Percentiles rank a stretch among this genome's conserved stretches.
Conservation (phyloP, 2,888 invertebrate genomes). For the Metacarcinus magister region DNA sequence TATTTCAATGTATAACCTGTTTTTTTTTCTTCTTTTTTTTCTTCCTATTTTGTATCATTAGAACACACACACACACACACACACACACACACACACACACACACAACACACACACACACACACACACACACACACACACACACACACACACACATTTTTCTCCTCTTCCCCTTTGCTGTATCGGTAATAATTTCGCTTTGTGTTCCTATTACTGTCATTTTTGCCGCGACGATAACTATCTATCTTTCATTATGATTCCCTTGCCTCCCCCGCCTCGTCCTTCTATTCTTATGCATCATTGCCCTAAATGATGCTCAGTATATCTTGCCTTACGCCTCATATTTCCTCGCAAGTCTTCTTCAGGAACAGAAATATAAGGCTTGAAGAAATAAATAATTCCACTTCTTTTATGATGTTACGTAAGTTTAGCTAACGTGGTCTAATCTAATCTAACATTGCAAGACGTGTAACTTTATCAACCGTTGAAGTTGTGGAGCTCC, state of each 20-base stretch:
- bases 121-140: not conserved
- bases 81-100: not conserved
- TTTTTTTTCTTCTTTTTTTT: not conserved
- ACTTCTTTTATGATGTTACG: not conserved
- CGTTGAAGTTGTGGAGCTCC: not conserved
- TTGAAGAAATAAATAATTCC: not conserved
- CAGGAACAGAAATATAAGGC: no score
- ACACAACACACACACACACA: not conserved
- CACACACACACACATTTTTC: conserved; percentile 6
- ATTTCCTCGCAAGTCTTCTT: not conserved
- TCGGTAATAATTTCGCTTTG: conserved; percentile 12
- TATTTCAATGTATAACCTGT: not conserved
- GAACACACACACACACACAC: not conserved
- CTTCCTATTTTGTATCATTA: not conserved
- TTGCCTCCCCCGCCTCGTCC: not conserved
- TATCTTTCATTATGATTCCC: not conserved
- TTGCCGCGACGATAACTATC: not conserved
- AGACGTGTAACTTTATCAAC: not conserved
- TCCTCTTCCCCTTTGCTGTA: not conserved
- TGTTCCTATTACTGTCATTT: conserved; percentile 6
- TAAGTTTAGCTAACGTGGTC: not conserved
- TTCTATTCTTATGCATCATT: not conserved
- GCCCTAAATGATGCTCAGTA: not conserved
- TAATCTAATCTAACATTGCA: conserved; percentile 10
- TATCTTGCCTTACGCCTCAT: conserved; percentile 28